Evolutionary conservation across 1,140 invertebrate species (phyloP).

Genomic region (Drosophila malerkotliana): DNA sequence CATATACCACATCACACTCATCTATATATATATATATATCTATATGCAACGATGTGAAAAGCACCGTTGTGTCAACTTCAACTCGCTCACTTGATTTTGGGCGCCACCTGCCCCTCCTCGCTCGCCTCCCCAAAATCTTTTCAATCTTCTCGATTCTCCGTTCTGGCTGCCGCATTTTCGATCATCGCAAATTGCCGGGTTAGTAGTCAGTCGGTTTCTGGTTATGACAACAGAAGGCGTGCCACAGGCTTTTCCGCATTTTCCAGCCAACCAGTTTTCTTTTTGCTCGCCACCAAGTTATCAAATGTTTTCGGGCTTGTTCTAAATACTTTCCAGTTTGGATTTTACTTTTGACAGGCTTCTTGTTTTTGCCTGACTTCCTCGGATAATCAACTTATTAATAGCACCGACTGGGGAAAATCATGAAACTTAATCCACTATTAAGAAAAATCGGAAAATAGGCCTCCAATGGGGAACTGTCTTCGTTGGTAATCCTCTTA

Average conservation of each 20-base stretch:
- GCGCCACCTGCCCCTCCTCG: slow-evolving; percentile 16
- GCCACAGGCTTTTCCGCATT: slow-evolving; percentile 38
- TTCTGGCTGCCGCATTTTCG: slow-evolving; percentile 17
- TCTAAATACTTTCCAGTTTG: slow-evolving; percentile 59
- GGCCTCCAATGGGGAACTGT: no score
- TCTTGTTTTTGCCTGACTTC: neutral
- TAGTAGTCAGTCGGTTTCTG: neutral
- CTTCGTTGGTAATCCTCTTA: no score
- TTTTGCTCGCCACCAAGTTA: slow-evolving; percentile 7
- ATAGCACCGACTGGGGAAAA: neutral
- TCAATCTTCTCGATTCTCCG: neutral
- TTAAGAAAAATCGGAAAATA: neutral
- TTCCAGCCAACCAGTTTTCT: slow-evolving; percentile 26
- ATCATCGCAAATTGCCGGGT: slow-evolving; percentile 23
- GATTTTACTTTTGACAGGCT: slow-evolving; percentile 47
- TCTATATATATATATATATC: neutral
- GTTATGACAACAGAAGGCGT: slow-evolving; percentile 34
- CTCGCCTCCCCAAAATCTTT: neutral
- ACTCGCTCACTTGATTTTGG: slow-evolving; percentile 26
- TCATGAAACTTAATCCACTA: slow-evolving; percentile 5
- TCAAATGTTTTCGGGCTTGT: slow-evolving; percentile 31
- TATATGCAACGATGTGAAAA: slow-evolving; percentile 12
- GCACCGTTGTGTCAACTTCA: slow-evolving; percentile 37
- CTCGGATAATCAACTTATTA: neutral
- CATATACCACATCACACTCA: neutral